phyloP scores from a whole-genome alignment of 2,888 invertebrate species.

The Siphlonurus alternatus region DNA sequence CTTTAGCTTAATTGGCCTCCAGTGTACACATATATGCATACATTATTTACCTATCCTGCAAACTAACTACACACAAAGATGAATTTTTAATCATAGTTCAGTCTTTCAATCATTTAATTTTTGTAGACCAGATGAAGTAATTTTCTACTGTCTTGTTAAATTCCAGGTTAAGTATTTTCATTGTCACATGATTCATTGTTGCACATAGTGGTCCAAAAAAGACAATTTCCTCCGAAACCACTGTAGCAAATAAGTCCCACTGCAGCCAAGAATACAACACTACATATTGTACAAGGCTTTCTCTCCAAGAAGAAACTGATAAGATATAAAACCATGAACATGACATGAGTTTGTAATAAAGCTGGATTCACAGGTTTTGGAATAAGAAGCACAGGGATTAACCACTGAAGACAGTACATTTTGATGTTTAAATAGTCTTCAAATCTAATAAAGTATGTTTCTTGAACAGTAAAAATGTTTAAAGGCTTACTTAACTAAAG shows the following conservation, averaged over 20 bases:
- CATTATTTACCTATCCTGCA: too few species aligned
- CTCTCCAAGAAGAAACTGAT: slow-evolving; percentile 93
- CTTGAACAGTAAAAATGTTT: too few species aligned
- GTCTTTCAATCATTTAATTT: not conserved
- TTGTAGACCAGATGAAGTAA: not conserved
- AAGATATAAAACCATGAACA: slow-evolving; percentile 93
- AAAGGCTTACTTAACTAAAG: too few species aligned
- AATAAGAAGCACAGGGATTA: slow-evolving; percentile 90
- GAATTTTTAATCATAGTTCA: too few species aligned
- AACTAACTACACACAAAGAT: too few species aligned
- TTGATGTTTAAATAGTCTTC: slow-evolving; percentile 10
- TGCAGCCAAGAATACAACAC: slow-evolving; percentile 82
- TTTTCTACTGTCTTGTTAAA: too few species aligned
- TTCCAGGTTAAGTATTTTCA: not conserved
- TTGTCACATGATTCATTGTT: not conserved
- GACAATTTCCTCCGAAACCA: slow-evolving; percentile 87
- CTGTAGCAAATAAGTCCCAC: slow-evolving; percentile 92
- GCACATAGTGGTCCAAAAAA: slow-evolving; percentile 72
- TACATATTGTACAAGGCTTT: slow-evolving; percentile 95
- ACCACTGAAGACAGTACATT: slow-evolving; percentile 96
- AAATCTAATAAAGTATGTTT: too few species aligned
- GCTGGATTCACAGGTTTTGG: slow-evolving; percentile 97
- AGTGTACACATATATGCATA: too few species aligned
- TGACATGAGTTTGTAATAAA: slow-evolving; percentile 85
- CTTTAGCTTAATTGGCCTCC: too few species aligned